A percentile compares a stretch with the other conserved stretches of the same genome.
phyloP scores from a whole-genome alignment of 2,113 vertebrate species.

The Trematocara macrostoma region DNA sequence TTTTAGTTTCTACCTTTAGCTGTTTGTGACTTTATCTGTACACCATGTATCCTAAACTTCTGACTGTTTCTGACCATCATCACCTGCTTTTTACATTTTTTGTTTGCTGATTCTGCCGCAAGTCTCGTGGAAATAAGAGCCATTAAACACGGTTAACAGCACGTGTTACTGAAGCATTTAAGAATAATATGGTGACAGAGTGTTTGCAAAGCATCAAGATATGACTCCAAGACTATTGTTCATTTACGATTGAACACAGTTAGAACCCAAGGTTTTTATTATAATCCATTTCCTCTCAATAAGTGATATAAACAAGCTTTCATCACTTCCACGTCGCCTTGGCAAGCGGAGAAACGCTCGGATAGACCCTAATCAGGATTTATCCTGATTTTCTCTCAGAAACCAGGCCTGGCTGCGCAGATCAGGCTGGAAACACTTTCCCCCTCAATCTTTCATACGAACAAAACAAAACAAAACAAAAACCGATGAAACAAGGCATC shows the following conservation, averaged over 20 bases:
- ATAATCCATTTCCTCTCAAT: fast-evolving
- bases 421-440: neutral
- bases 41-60: fast-evolving
- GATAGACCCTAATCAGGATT: neutral
- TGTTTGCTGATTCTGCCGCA: neutral
- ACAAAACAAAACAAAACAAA: neutral
- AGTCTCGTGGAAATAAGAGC: fast-evolving
- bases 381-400: neutral
- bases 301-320: neutral
- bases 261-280: fast-evolving
- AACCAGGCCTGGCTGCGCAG: neutral
- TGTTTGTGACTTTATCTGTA: neutral
- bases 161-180: neutral
- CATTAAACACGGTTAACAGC: neutral
- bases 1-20: neutral
- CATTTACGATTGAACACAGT: fast-evolving
- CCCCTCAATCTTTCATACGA: fast-evolving
- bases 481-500: neutral
- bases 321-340: neutral
- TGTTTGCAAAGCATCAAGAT: fast-evolving
- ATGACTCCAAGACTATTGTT: fast-evolving
- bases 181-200: neutral
- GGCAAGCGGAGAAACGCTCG: neutral
- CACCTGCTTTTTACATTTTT: neutral
- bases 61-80: fast-evolving